A percentile compares a stretch with the other conserved stretches of the same genome.
Evolutionary conservation across 2,888 invertebrate genomes (phyloP).

Genomic region (Lissonota sp.): DNA sequence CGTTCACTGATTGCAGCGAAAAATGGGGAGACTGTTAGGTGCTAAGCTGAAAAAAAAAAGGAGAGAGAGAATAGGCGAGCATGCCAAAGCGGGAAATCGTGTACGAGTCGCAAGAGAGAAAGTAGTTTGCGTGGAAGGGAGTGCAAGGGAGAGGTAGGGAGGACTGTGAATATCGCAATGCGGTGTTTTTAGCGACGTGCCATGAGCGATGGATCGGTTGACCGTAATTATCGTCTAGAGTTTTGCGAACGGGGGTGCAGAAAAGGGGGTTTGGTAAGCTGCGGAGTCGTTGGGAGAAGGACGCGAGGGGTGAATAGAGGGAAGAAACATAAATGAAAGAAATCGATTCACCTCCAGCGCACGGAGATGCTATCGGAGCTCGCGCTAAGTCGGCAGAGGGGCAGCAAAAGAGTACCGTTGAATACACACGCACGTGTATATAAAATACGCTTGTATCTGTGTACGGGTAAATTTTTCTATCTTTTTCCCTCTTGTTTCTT

Average conservation of each 20-base stretch:
- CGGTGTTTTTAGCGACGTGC: slow-evolving; percentile 67
- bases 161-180: slow-evolving; percentile 64
- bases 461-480: slow-evolving; percentile 40
- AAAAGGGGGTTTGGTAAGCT: slow-evolving; percentile 39
- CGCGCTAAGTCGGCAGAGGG: slow-evolving; percentile 52
- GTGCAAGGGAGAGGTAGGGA: neutral
- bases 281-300: slow-evolving; percentile 14
- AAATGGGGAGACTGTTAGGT: slow-evolving; percentile 41
- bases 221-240: slow-evolving; percentile 67
- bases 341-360: slow-evolving; percentile 64
- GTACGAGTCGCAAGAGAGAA: slow-evolving; percentile 1
- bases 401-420: slow-evolving; percentile 44
- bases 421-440: slow-evolving; percentile 11
- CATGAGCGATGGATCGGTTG: slow-evolving; percentile 67
- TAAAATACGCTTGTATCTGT: slow-evolving; percentile 30
- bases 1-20: slow-evolving; percentile 60
- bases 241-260: slow-evolving; percentile 58
- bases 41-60: neutral
- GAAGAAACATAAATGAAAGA: slow-evolving; percentile 64
- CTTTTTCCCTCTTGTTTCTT: slow-evolving; percentile 4
- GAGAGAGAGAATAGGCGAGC: slow-evolving; percentile 31
- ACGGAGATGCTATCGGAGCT: slow-evolving; percentile 61
- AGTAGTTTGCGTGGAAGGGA: neutral
- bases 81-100: neutral
- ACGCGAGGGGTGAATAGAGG: slow-evolving; percentile 3